Evolutionary conservation across 92 coral and sea anemone genomes (phyloP).

Genomic region (Actinernus sp.): DNA sequence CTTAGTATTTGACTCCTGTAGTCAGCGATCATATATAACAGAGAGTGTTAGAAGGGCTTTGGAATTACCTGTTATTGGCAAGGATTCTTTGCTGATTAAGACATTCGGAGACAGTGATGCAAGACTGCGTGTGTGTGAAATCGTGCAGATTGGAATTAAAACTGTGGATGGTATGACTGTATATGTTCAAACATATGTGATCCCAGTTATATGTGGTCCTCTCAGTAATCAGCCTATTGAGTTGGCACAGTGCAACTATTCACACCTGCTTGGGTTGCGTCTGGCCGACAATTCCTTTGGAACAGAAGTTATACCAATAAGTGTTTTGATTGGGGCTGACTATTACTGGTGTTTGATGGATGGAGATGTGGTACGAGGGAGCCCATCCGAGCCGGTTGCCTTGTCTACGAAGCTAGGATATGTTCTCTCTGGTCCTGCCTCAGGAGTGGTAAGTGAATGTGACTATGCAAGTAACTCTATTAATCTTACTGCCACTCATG

Average conservation of each 20-base stretch:
- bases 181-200: slow-evolving; percentile 15
- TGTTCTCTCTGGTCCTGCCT: slow-evolving; percentile 20
- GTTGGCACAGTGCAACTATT: neutral
- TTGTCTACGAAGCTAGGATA: slow-evolving; percentile 9
- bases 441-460: neutral
- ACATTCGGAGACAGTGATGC: slow-evolving; percentile 39
- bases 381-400: slow-evolving; percentile 15
- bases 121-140: slow-evolving; percentile 23
- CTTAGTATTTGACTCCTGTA: slow-evolving; percentile 33
- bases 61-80: slow-evolving; percentile 9
- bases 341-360: slow-evolving; percentile 25
- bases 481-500: slow-evolving; percentile 8
- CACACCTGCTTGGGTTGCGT: slow-evolving; percentile 3
- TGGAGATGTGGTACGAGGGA: neutral
- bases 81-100: slow-evolving; percentile 35
- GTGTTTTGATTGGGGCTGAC: slow-evolving; percentile 29
- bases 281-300: slow-evolving; percentile 12
- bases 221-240: slow-evolving; percentile 22
- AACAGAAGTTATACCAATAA: neutral
- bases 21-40: no score
- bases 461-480: neutral
- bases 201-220: slow-evolving; percentile 50
- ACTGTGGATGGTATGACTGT: slow-evolving; percentile 26
- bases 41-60: neutral
- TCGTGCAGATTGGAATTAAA: slow-evolving; percentile 25